Conservation (phyloP, 2,888 invertebrate genomes). For the Micoletzkya japonica region DNA sequence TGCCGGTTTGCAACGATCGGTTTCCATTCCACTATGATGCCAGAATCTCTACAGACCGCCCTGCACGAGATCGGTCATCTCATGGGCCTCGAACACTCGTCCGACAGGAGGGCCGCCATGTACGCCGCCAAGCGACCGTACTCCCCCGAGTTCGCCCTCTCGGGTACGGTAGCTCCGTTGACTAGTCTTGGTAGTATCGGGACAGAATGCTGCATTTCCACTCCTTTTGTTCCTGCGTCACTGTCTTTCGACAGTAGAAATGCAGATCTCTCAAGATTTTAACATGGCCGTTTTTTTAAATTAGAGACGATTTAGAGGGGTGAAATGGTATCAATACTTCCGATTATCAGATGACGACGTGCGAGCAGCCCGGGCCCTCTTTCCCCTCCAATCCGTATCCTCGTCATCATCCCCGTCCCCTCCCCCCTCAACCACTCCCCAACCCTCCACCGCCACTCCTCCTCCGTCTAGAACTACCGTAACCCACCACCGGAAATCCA, state of each 20-base stretch:
- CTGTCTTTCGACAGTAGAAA: no score
- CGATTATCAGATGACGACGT: slow-evolving; percentile 21
- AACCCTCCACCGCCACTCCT: neutral
- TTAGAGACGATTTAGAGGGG: neutral
- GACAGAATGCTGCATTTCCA: no score
- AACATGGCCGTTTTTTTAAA: no score
- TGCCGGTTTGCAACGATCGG: neutral
- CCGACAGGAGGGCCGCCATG: slow-evolving; percentile 70
- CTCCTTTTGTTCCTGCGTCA: no score
- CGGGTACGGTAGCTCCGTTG: slow-evolving; percentile 2
- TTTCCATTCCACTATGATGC: neutral
- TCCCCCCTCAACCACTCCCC: neutral
- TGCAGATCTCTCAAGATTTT: no score
- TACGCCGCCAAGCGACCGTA: slow-evolving; percentile 49
- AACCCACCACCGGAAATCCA: no score
- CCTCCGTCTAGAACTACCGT: neutral
- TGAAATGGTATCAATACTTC: neutral
- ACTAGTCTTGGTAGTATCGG: no score
- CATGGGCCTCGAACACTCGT: slow-evolving; percentile 92
- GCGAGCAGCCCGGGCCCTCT: slow-evolving; percentile 15
- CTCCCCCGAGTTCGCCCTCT: slow-evolving; percentile 19
- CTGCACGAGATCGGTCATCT: slow-evolving; percentile 74
- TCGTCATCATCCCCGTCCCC: neutral
- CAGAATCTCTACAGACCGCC: slow-evolving; percentile 50
- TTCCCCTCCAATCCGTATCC: neutral